Evolutionary conservation across 2,888 invertebrate species (phyloP).

Genomic region (Tiliacea aurago): DNA sequence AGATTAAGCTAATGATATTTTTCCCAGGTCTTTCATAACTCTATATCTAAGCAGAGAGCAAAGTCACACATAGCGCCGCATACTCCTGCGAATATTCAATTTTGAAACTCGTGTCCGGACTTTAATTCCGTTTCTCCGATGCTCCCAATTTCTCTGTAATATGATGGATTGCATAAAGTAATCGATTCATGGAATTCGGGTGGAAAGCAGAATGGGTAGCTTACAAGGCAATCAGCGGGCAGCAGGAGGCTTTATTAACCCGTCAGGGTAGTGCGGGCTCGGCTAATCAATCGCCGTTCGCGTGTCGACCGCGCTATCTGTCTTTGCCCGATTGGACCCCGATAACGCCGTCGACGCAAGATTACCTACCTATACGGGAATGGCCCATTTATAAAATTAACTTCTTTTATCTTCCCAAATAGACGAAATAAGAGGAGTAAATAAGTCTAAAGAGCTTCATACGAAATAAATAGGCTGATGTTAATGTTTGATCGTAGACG

Average conservation of each 20-base stretch:
- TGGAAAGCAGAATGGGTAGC: constrained; percentile 83
- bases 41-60: constrained; percentile 36
- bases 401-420: constrained; percentile 87
- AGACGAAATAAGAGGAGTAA: constrained; percentile 84
- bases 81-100: constrained; percentile 64
- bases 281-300: constrained; percentile 90
- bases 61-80: constrained; percentile 44
- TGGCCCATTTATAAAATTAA: constrained; percentile 89
- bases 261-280: constrained; percentile 87
- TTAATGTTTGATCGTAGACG: constrained; percentile 72
- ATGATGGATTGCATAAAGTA: constrained; percentile 82
- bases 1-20: constrained; percentile 45
- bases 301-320: constrained; percentile 89
- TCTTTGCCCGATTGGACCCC: constrained; percentile 88
- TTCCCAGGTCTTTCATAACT: constrained; percentile 51
- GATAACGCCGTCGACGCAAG: constrained; percentile 87
- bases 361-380: constrained; percentile 87
- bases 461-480: constrained; percentile 79
- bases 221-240: constrained; percentile 87
- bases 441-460: constrained; percentile 82
- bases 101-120: constrained; percentile 59
- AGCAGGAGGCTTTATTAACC: constrained; percentile 88
- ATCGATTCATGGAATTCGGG: constrained; percentile 81
- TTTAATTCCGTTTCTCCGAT: constrained; percentile 64
- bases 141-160: constrained; percentile 68